Conservation (phyloP, 2,888 invertebrate genomes). For the Leucoma salicis region DNA sequence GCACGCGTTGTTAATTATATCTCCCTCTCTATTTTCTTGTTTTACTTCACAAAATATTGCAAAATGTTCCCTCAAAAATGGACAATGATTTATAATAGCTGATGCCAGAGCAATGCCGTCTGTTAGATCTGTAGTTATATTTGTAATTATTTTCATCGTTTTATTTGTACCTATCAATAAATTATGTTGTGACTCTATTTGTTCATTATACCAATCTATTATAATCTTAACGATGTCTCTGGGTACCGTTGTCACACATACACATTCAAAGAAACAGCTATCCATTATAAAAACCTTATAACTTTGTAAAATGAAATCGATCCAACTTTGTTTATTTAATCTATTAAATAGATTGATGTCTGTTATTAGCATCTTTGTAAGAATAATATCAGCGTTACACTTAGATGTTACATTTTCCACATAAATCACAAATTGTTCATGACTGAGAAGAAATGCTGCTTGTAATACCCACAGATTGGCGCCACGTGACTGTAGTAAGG, state of each 20-base stretch:
- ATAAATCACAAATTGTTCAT: conserved; percentile 63
- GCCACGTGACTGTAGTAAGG: conserved; percentile 58
- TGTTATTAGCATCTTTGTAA: conserved; percentile 48
- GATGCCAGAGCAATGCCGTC: conserved; percentile 82
- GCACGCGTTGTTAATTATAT: conserved; percentile 81
- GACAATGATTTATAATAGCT: conserved; percentile 80
- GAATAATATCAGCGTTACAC: conserved; percentile 57
- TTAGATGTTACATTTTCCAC: conserved; percentile 53
- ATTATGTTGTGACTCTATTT: conserved; percentile 49
- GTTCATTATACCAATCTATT: conserved; percentile 63
- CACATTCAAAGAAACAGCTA: conserved; percentile 72
- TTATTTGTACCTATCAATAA: conserved; percentile 41
- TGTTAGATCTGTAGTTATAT: conserved; percentile 76
- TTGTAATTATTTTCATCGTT: conserved; percentile 52
- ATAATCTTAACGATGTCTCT: conserved; percentile 59
- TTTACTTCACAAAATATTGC: conserved; percentile 67
- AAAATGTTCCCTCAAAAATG: conserved; percentile 75
- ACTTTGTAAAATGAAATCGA: conserved; percentile 83
- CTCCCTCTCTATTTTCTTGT: conserved; percentile 56
- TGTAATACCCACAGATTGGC: conserved; percentile 58
- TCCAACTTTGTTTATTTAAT: conserved; percentile 79
- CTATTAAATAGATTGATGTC: conserved; percentile 54
- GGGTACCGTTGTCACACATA: conserved; percentile 57
- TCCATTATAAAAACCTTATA: conserved; percentile 82
- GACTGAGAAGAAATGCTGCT: conserved; percentile 63